Conservation (phyloP, 2,888 invertebrate species). For the Chaitophorus viminalis region DNA sequence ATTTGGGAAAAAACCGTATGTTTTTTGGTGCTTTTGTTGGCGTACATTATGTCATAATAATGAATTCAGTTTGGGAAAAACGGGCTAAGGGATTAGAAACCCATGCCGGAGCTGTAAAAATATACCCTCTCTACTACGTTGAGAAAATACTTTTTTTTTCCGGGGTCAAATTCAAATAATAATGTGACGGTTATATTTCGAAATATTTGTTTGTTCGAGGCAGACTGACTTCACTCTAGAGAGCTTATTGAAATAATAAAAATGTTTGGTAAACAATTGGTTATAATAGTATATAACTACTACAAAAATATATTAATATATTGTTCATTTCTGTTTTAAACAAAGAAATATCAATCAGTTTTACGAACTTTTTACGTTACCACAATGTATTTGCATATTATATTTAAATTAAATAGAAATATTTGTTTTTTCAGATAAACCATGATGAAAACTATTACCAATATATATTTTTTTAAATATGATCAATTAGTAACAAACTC, state of each 20-base stretch:
- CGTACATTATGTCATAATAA: slow-evolving; percentile 58
- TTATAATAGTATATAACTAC: neutral
- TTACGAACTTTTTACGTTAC: neutral
- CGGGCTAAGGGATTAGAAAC: slow-evolving; percentile 59
- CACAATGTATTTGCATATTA: no score
- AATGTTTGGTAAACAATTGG: slow-evolving; percentile 15
- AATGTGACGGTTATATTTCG: slow-evolving; percentile 47
- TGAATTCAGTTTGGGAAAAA: slow-evolving; percentile 60
- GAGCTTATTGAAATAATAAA: slow-evolving; percentile 33
- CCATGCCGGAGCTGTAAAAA: slow-evolving; percentile 38
- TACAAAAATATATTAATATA: neutral
- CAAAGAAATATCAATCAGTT: neutral
- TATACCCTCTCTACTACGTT: slow-evolving; percentile 21
- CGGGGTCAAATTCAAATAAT: slow-evolving; percentile 51
- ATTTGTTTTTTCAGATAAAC: neutral
- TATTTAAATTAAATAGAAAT: no score
- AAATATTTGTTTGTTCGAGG: slow-evolving; percentile 25
- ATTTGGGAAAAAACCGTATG: slow-evolving; percentile 56
- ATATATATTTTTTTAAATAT: no score
- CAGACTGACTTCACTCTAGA: slow-evolving; percentile 2
- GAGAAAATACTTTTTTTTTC: slow-evolving; percentile 56
- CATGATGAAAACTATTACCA: neutral
- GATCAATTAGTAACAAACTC: no score
- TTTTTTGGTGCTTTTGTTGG: slow-evolving; percentile 58
- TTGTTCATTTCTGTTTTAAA: neutral